Conservation (phyloP, 2,113 vertebrate species). For the Nipponia nippon region DNA sequence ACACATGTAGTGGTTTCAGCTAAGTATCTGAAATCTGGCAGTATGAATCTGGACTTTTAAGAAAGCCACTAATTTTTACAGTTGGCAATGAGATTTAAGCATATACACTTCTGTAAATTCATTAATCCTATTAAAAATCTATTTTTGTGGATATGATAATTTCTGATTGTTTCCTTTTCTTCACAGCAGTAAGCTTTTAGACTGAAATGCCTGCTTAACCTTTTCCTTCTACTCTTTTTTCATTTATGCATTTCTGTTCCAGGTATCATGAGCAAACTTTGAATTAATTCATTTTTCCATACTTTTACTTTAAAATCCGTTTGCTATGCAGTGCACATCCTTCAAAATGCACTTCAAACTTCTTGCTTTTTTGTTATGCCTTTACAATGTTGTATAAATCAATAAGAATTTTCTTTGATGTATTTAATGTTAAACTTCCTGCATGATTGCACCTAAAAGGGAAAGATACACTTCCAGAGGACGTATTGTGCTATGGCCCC, state of each 20-base stretch:
- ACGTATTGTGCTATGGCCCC: background rate
- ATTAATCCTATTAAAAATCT: background rate
- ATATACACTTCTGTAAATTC: background rate
- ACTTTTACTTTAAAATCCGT: background rate
- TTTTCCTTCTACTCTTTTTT: background rate
- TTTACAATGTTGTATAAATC: slow-evolving; percentile 1
- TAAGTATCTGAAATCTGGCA: background rate
- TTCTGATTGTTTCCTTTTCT: background rate
- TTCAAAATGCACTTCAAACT: background rate
- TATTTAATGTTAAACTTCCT: background rate
- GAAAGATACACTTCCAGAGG: background rate
- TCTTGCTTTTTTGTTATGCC: background rate
- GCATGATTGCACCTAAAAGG: background rate
- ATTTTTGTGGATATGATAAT: background rate
- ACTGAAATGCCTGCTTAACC: background rate
- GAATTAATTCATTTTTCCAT: background rate
- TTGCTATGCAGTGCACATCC: background rate
- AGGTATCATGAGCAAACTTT: background rate
- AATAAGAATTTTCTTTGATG: background rate
- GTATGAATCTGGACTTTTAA: background rate
- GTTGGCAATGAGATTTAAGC: background rate
- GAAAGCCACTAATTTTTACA: background rate
- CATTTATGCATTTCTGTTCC: background rate
- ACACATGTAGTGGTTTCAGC: background rate
- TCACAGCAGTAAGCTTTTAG: background rate